phyloP scores from a whole-genome alignment of 2,113 vertebrate species.

The Synchiropus splendidus region DNA sequence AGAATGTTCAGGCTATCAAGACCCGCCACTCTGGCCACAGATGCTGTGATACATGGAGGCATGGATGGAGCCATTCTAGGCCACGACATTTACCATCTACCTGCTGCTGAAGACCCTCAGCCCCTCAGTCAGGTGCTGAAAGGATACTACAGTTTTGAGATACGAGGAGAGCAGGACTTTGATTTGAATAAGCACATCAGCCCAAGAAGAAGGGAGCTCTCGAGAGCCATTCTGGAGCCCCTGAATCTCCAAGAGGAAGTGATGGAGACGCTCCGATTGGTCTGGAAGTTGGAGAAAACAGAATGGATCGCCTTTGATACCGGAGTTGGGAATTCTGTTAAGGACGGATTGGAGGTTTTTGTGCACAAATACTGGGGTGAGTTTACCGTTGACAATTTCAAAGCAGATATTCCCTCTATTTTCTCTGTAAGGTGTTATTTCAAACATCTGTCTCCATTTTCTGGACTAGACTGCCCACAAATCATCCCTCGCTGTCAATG shows the following conservation, averaged over 20 bases:
- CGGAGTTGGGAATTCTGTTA: constrained; percentile 55
- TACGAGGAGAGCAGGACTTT: constrained; percentile 20
- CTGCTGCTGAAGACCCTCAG: constrained; percentile 8
- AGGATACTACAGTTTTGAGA: constrained; percentile 56
- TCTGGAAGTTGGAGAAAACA: constrained; percentile 57
- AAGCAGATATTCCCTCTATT: too few species aligned
- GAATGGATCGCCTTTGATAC: constrained; percentile 53
- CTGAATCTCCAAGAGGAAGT: constrained; percentile 56
- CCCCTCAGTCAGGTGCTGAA: constrained; percentile 61
- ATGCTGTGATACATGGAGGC: constrained; percentile 73
- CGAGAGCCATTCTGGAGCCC: constrained; percentile 35
- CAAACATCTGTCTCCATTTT: background rate
- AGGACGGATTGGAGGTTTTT: constrained; percentile 64
- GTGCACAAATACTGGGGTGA: constrained; percentile 72
- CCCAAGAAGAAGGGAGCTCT: constrained; percentile 62
- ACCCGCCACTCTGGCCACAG: constrained; percentile 48
- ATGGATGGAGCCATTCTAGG: constrained; percentile 78
- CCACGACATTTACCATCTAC: constrained; percentile 22
- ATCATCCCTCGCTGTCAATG: constrained; percentile 82
- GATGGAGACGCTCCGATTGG: constrained; percentile 55
- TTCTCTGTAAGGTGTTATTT: too few species aligned
- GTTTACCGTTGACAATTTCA: background rate
- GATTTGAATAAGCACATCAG: constrained; percentile 47
- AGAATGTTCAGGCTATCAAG: constrained; percentile 60
- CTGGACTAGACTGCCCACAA: constrained; percentile 80